Evolutionary conservation across 2,113 vertebrate genomes (phyloP).

Genomic region (Apteryx mantelli): DNA sequence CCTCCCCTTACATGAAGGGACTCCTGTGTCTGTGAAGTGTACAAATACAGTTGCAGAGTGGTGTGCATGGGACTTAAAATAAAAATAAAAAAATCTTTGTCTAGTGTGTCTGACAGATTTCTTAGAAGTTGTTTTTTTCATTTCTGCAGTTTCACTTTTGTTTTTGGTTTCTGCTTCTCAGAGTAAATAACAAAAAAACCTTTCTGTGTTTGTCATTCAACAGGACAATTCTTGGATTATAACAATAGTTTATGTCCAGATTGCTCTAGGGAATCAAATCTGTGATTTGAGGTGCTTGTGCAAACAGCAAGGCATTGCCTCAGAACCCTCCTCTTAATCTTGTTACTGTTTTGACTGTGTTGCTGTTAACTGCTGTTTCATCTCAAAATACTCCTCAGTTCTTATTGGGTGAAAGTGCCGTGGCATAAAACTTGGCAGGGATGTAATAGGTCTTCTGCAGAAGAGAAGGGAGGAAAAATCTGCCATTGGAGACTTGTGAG

Average conservation of each 20-base stretch:
- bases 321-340: neutral
- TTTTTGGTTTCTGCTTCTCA: slow-evolving; percentile 19
- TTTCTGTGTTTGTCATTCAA: neutral
- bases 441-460: neutral
- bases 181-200: neutral
- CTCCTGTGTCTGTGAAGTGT: neutral
- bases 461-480: neutral
- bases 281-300: neutral
- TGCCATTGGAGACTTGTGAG: neutral
- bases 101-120: fast-evolving
- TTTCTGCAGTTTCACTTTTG: neutral
- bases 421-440: neutral
- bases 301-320: neutral
- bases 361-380: neutral
- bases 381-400: neutral
- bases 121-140: neutral
- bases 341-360: neutral
- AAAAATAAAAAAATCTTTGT: neutral
- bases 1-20: neutral
- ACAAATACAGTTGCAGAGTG: neutral
- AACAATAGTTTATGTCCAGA: neutral
- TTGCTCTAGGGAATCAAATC: neutral
- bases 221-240: neutral
- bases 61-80: neutral
- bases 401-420: neutral